Conservation (phyloP, 2,797 vertebrate species). For the Lacerta agilis region DNA sequence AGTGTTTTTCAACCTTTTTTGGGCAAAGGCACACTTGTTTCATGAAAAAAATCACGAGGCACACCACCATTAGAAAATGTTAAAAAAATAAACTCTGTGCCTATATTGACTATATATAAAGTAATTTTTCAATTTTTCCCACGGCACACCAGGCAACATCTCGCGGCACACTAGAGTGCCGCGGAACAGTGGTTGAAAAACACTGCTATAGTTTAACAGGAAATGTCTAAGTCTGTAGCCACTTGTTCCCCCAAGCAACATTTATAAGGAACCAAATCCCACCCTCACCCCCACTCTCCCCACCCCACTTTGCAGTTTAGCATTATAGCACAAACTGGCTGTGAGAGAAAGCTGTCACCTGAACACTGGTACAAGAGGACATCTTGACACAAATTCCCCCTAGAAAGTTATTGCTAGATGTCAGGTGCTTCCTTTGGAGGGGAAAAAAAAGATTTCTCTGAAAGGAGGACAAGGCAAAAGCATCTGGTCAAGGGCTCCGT, state of each 20-base stretch:
- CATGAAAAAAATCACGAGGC: too few species aligned
- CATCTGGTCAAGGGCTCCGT: not conserved
- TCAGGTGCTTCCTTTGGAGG: not conserved
- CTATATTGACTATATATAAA: too few species aligned
- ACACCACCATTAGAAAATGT: too few species aligned
- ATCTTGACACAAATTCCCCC: not conserved
- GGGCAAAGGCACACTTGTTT: too few species aligned
- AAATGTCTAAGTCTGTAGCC: not conserved
- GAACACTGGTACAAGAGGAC: not conserved
- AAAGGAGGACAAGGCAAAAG: not conserved
- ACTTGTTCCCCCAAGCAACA: not conserved
- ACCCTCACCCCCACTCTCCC: too few species aligned
- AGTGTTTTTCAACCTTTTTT: too few species aligned
- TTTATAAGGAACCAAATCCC: not conserved
- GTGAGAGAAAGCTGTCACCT: not conserved
- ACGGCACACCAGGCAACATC: too few species aligned
- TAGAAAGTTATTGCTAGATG: not conserved
- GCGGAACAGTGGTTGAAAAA: too few species aligned
- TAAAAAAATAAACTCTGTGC: too few species aligned
- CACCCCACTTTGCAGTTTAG: not conserved
- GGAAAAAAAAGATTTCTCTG: not conserved
- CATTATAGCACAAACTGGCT: not conserved
- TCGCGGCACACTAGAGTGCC: too few species aligned
- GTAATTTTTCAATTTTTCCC: too few species aligned
- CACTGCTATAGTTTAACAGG: not conserved